Conservation (phyloP, 2,888 invertebrate species). For the Lycaena phlaeas region DNA sequence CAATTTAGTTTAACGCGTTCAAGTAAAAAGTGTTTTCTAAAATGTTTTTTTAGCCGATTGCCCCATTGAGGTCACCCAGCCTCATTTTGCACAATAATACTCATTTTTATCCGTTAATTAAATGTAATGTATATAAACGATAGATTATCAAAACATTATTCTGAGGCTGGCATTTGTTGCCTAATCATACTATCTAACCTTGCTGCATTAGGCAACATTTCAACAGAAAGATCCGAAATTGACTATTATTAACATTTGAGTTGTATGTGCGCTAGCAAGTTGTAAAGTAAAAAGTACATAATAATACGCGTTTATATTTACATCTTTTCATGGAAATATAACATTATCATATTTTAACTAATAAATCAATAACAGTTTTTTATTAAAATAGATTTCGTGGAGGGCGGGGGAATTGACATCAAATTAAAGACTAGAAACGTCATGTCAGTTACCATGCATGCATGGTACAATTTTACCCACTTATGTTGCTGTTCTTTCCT, state of each 20-base stretch:
- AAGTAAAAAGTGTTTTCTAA: neutral
- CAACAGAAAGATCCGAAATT: slow-evolving; percentile 29
- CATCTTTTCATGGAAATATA: no score
- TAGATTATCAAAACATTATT: slow-evolving; percentile 35
- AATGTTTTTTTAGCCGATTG: slow-evolving; percentile 2
- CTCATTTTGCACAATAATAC: slow-evolving; percentile 15
- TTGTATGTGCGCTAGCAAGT: slow-evolving; percentile 1
- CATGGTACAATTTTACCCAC: no score
- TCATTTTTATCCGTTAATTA: slow-evolving; percentile 17
- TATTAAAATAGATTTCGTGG: no score
- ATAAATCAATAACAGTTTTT: no score
- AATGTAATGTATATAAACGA: slow-evolving; percentile 19
- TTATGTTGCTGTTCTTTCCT: slow-evolving; percentile 36
- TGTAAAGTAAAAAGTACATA: neutral
- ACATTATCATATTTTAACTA: no score
- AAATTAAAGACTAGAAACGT: no score
- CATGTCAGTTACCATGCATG: no score
- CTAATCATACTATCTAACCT: slow-evolving; percentile 40
- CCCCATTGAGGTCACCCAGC: slow-evolving; percentile 11
- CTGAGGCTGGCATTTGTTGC: slow-evolving; percentile 31
- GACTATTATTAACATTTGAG: slow-evolving; percentile 11
- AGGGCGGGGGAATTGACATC: no score
- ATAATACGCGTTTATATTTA: no score
- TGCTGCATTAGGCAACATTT: slow-evolving; percentile 41
- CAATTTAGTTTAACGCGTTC: no score